phyloP scores from a whole-genome alignment of 2,888 invertebrate species.

The Papilio gigon region DNA sequence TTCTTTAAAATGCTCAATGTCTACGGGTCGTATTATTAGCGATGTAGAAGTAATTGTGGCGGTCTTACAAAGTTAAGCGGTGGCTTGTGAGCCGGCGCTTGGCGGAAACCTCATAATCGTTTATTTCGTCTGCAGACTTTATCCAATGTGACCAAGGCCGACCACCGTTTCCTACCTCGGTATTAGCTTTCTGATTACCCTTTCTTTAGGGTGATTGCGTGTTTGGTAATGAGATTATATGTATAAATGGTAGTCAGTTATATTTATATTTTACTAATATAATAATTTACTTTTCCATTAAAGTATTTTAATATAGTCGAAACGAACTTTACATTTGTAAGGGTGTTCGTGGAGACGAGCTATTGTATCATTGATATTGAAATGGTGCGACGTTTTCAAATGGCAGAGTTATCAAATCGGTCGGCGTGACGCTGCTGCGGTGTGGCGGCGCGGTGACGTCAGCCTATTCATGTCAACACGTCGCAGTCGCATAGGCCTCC shows the following conservation, averaged over 20 bases:
- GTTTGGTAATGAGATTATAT: not conserved
- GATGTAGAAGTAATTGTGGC: conserved; percentile 74
- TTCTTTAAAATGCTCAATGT: conserved; percentile 71
- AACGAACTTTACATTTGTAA: conserved; percentile 14
- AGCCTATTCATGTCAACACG: conserved; percentile 68
- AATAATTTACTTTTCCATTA: not conserved
- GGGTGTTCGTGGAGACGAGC: conserved; percentile 29
- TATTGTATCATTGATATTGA: conserved; percentile 43
- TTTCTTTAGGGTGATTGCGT: conserved; percentile 33
- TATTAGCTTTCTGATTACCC: conserved; percentile 48
- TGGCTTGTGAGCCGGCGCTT: conserved; percentile 67
- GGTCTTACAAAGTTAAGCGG: conserved; percentile 80
- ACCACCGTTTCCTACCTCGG: conserved; percentile 52
- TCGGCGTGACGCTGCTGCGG: conserved; percentile 59
- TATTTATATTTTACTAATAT: not conserved
- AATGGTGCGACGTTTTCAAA: conserved; percentile 46
- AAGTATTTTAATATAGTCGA: not conserved
- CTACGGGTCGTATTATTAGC: conserved; percentile 70
- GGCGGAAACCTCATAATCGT: conserved; percentile 73
- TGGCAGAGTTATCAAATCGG: conserved; percentile 64
- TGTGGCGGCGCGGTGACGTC: conserved; percentile 50
- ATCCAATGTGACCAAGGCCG: conserved; percentile 69
- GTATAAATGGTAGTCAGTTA: not conserved
- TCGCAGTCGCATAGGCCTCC: conserved; percentile 49
- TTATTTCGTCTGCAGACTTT: conserved; percentile 81